These are phyloP conservation scores for Chunga burmeisteri DNA, from an alignment of 2,113 vertebrate species.

Conservation along the genomic window DNA sequence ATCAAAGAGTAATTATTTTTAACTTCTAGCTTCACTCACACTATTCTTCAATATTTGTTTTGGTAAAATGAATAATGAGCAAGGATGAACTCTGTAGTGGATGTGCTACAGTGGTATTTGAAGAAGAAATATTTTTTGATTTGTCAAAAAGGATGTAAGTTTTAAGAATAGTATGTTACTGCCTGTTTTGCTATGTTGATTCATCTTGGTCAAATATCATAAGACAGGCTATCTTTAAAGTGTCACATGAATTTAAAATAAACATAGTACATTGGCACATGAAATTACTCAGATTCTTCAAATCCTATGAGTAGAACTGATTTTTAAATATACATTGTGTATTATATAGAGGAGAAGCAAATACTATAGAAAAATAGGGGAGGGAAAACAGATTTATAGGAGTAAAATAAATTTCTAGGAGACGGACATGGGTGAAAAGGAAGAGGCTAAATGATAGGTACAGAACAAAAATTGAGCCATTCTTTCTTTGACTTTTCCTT, in stretches of 20 bases:
- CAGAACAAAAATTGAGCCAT: background rate
- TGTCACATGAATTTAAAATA: background rate
- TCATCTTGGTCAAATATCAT: background rate
- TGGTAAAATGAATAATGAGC: background rate
- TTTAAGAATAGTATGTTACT: background rate
- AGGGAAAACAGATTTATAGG: background rate
- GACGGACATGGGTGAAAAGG: background rate
- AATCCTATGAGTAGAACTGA: background rate
- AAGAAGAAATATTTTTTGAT: background rate
- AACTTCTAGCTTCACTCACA: background rate
- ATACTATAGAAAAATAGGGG: background rate
- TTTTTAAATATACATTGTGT: background rate
- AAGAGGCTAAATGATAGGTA: background rate
- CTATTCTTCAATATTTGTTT: background rate
- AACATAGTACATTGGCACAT: background rate
- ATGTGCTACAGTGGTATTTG: background rate
- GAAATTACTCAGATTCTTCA: no score
- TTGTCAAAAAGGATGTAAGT: background rate
- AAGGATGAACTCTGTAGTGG: background rate
- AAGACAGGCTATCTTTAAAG: background rate
- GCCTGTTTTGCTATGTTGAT: background rate
- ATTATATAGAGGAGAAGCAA: background rate
- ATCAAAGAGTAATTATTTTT: background rate
- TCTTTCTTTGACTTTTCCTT: background rate
- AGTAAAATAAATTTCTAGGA: background rate